Conservation (phyloP, 2,113 vertebrate species). For the Nipponia nippon region DNA sequence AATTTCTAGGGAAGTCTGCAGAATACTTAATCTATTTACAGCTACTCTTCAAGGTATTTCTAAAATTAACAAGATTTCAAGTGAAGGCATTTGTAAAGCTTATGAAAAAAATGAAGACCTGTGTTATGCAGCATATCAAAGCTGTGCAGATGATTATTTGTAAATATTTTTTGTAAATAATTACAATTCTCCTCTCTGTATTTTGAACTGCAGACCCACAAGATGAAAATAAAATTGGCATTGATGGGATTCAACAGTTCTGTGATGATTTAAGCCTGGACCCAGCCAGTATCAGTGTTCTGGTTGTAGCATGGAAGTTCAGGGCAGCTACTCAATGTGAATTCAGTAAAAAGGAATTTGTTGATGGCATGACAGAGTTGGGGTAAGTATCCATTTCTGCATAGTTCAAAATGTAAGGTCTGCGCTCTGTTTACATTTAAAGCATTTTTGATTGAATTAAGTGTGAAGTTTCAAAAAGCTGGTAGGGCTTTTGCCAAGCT, state of each 20-base stretch:
- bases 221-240: conserved; percentile 96
- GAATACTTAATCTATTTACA: not conserved
- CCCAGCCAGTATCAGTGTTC: conserved; percentile 89
- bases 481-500: not conserved
- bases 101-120: not conserved
- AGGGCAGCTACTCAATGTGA: conserved; percentile 94
- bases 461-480: not conserved
- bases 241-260: conserved; percentile 95
- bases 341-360: conserved; percentile 94
- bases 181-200: not conserved
- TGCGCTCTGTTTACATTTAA: not conserved
- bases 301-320: conserved; percentile 96
- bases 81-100: not conserved
- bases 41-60: not conserved
- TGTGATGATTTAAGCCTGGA: conserved; percentile 92
- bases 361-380: conserved; percentile 93
- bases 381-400: conserved; percentile 78
- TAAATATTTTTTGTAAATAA: not conserved
- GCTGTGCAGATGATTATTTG: not conserved
- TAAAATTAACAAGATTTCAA: not conserved
- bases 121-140: not conserved
- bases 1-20: not conserved
- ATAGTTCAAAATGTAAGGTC: not conserved
- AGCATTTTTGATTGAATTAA: not conserved
- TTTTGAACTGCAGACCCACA: conserved; percentile 83